Base-by-base conservation (phyloP, 2,113 vertebrate genomes). In the Sialia sialis region DNA sequence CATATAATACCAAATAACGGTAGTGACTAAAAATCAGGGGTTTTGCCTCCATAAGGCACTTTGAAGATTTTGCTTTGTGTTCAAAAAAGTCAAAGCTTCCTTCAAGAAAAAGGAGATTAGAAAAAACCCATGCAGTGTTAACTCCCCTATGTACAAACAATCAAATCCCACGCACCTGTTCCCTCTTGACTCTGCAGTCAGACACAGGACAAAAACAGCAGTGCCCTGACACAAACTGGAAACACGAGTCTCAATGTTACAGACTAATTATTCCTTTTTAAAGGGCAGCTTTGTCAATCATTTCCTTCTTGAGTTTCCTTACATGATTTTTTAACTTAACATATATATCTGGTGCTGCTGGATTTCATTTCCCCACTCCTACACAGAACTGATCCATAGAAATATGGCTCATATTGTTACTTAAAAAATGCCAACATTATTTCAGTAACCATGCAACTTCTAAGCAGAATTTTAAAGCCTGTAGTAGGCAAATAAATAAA, bases 241-340 rank as follows among this genome's bases (percentile, higher is more conserved):
- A 89, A 19, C 39, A 48, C 39, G 69, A 62, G 29, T 54, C 82
- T 89, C 90, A 75, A 55, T 16, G 76, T 84, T 59, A 55, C 56
- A 74, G 46, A n/a, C 83, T 78, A 91, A 86, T 88, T 93, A 77
- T 49, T 16, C 21, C 19, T 80, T 70, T 70, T 81, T 72, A 93
- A 95, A 95, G 72, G 92, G 79, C 75, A 93, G 14, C 10, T 43
- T 30, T 88, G 79, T 63, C 95, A 93, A 43, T 84, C 79, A 92
- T 48, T 86, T 86, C 27, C 12, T 87, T 88, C 58, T 67, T 16
- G 26, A 43, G 44, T 54, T 79, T 70, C 11, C 51, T 62, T 86
- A 32, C 18, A 43, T 0, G 2, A 44, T 52, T 59, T 59, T 26
- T 83, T 62, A 88, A 66, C 10, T 74, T 90, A 77, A 34, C 51